A percentile compares a stretch with the other conserved stretches of the same genome.
phyloP scores from a whole-genome alignment of 2,113 vertebrate genomes.

The Hippopotamus amphibius region DNA sequence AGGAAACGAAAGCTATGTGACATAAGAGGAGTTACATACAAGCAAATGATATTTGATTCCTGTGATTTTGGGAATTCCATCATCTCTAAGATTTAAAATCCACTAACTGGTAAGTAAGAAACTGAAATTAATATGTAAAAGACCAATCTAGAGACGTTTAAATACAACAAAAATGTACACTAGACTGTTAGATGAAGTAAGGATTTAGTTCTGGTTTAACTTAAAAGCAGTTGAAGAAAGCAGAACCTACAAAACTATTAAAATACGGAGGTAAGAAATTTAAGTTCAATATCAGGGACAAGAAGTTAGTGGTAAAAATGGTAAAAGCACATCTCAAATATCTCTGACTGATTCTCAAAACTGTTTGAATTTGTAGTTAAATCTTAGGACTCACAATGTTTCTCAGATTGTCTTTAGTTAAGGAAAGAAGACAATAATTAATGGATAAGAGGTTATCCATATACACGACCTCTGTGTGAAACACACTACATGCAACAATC shows the following conservation, averaged over 20 bases:
- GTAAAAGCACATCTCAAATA: not conserved
- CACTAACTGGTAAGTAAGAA: not conserved
- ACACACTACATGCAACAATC: not conserved
- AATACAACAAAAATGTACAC: not conserved
- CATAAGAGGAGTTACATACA: not conserved
- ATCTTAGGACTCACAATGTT: slow-evolving; percentile 16
- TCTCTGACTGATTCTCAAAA: not conserved
- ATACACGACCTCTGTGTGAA: not conserved
- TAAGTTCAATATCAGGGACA: not conserved
- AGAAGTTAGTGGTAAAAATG: not conserved
- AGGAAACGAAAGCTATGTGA: not conserved
- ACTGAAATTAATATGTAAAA: slow-evolving; percentile 7
- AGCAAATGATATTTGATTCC: not conserved
- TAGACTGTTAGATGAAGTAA: not conserved
- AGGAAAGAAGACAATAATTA: not conserved
- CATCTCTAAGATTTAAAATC: slow-evolving; percentile 13
- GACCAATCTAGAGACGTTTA: not conserved
- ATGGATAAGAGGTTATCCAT: not conserved
- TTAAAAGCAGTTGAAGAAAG: not conserved
- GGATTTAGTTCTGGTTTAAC: not conserved
- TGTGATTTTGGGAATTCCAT: not conserved
- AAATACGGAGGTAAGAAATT: not conserved
- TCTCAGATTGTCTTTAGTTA: not conserved
- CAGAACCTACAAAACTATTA: not conserved
- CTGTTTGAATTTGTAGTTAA: not conserved